phyloP scores from a whole-genome alignment of 2,797 vertebrate species.

The Nannoperca obscura region DNA sequence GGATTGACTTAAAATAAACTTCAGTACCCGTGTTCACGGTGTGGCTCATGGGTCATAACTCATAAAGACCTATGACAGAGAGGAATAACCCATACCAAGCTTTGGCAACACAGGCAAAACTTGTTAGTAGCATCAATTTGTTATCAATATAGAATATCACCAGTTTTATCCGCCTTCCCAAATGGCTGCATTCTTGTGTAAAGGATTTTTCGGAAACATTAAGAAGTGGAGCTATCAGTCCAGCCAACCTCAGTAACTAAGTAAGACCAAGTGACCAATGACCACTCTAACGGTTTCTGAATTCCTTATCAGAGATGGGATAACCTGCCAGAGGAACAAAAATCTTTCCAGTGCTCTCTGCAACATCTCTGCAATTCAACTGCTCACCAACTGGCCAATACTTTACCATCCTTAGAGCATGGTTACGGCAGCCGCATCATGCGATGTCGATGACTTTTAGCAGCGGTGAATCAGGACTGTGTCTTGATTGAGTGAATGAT shows the following conservation, averaged over 20 bases:
- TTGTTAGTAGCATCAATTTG: not conserved
- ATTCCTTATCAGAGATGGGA: not conserved
- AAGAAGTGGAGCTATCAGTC: not conserved
- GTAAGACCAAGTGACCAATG: not conserved
- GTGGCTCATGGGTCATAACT: not conserved
- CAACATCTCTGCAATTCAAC: not conserved
- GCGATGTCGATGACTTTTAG: not conserved
- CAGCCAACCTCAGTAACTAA: not conserved
- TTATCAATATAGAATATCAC: not conserved
- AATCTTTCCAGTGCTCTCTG: not conserved
- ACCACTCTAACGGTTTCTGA: not conserved
- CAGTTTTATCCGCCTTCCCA: not conserved
- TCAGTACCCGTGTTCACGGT: no score
- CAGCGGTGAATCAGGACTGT: not conserved
- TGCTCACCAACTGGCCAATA: not conserved
- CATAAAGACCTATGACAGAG: not conserved
- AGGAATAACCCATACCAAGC: not conserved
- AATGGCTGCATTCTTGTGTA: not conserved
- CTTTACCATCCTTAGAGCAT: not conserved
- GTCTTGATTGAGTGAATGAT: not conserved
- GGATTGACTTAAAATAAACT: not conserved
- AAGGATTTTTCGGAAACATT: not conserved
- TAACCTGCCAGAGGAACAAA: not conserved
- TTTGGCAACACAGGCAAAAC: no score
- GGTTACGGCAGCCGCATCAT: not conserved